Evolutionary conservation across 2,888 invertebrate genomes (phyloP), one percentile per base, ranked within the genome.

Genomic region (Nysson spinosus): DNA sequence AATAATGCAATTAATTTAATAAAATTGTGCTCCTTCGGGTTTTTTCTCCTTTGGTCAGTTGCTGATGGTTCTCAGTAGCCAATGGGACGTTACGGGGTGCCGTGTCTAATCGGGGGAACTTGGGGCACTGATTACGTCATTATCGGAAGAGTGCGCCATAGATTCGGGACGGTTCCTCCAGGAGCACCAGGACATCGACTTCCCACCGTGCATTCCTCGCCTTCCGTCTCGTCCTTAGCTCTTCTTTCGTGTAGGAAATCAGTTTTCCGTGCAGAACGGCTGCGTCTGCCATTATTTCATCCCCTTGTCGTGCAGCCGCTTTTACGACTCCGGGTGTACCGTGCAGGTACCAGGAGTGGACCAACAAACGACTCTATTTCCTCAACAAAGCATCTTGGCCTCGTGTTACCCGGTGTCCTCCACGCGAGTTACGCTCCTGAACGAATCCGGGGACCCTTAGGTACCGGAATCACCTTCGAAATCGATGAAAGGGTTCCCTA

Each of bases 291-390:
- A 73, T 79, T 77, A 78, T 75, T 70, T 65, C 63, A 35, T 67
- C 57, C 63, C 55, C 62, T 62, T 49, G 57, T 61, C 67, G 32
- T 50, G 54, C 58, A 52, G 60, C 62, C 51, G 39, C 63, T 63
- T 61, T 30, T 24, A 14, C 39, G 22, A 26, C 32, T 40, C 28
- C 42, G 49, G 39, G 28, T 37, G 55, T 50, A 40, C 62, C 51
- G 42, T 30, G 64, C 72, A 72, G 75, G 72, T 78, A 72, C 51
- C 55, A 39, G 49, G 46, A 76, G 72, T 81, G 77, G 79, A 75
- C 72, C 80, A 83, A 83, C 83, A 83, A 82, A 80, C 77, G 63
- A 72, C 71, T 55, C 66, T 83, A 81, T 83, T 84, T 84, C 63
- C 70, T 81, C 78, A 82, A 83, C 81, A 80, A 75, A 78, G 35